Evolutionary conservation across 2,888 invertebrate species (phyloP), one percentile per base, ranked within the genome.

Genomic region (Uropetala carovei): DNA sequence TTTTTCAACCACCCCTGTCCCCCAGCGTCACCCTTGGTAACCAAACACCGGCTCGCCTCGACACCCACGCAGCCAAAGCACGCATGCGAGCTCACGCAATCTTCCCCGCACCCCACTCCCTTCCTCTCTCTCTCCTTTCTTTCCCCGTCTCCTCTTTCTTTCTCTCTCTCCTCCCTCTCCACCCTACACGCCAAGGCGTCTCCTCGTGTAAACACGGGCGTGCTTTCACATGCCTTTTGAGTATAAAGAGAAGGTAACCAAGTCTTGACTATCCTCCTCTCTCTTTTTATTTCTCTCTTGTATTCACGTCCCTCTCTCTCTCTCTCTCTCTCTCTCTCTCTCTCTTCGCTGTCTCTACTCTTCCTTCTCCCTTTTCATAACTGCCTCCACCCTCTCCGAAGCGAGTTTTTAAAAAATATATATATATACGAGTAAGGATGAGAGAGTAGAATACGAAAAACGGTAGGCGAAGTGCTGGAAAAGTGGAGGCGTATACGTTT

Each of bases 11-110:
- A 75, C 43, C 75, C 68, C 75, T 75, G 75, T 75, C 75, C 27
- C 75, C 75, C 75, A 75, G 27, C 75, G 75, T 75, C 75, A 75
- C 75, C 75, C 75, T 75, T 27, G 75, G 75, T 75, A 75, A 75
- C 75, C 75, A 10, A 75, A 75, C 75, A 75, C 75, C 75, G 2
- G 27, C 75, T 27, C 75, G 75, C 75, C 75, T 75, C 75, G 75
- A 75, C 75, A 75, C 75, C 75, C 75, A 75, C 75, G 75, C 75
- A 75, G 75, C 75, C 75, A 4, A 75, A 75, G 75, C 75, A 75
- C 75, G 75, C 75, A 75, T 75, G 75, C 75, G 22, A 75, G 75
- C 75, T 75, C 75, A 75, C 75, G 75, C 75, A 75, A 75, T 27
- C 22, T 22, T 13, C 27, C 27, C n/a, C 22, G n/a, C 13, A 9